phyloP scores from a whole-genome alignment of 2,888 invertebrate genomes.

The Hypomecis punctinalis region DNA sequence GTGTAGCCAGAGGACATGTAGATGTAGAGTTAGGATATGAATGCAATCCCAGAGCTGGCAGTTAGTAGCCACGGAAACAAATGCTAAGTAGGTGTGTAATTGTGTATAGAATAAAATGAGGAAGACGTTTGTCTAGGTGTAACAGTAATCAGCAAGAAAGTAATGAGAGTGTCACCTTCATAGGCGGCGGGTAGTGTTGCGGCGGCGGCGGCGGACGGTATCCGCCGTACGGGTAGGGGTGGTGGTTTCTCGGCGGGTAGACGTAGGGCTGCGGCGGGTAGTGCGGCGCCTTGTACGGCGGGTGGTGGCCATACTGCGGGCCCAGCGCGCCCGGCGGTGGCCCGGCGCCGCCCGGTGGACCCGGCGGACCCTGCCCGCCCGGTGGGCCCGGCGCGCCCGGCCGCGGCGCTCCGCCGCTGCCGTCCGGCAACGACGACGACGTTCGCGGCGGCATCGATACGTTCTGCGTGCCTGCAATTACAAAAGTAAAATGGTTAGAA shows the following conservation, averaged over 20 bases:
- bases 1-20: too few species aligned
- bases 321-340: conserved; percentile 75
- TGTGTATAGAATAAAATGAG: background rate
- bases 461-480: conserved; percentile 92
- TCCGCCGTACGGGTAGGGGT: conserved; percentile 79
- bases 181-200: conserved; percentile 72
- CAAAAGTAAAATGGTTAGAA: background rate
- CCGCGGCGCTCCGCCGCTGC: conserved; percentile 75
- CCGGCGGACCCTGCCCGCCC: conserved; percentile 60
- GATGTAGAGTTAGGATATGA: too few species aligned
- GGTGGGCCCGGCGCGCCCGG: conserved; percentile 59
- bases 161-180: conserved; percentile 61
- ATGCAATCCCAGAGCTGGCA: too few species aligned
- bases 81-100: too few species aligned
- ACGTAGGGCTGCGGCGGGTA: conserved; percentile 81
- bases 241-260: conserved; percentile 78
- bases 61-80: too few species aligned
- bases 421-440: conserved; percentile 90
- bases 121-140: background rate
- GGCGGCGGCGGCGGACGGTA: conserved; percentile 76
- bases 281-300: conserved; percentile 74
- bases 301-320: conserved; percentile 75
- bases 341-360: conserved; percentile 59
- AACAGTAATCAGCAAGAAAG: background rate
- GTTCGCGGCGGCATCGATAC: conserved; percentile 98